Evolutionary conservation across 1,140 invertebrate genomes (phyloP), one percentile per base, ranked within the genome.

Genomic region (Magallana ariakensis): DNA sequence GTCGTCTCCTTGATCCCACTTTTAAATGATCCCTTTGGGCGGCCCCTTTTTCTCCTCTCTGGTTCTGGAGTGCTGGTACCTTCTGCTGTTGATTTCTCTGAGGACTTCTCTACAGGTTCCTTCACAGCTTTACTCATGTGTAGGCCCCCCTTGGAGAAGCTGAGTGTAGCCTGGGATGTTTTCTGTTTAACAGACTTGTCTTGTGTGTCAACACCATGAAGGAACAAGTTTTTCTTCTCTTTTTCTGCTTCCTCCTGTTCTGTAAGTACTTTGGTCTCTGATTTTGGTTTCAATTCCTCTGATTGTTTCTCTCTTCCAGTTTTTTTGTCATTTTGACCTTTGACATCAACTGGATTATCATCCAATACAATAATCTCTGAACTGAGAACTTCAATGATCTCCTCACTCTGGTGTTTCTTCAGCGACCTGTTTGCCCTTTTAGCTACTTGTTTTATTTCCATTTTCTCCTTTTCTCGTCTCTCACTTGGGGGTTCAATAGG

Each of bases 111-210:
- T n/a, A 54, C 8, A 54, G 53, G 1, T 8, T 54, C 54, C 16
- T 54, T 54, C 6, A n/a, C 54, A 26, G 83, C 15, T 80, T 89
- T 87, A 13, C 60, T 85, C 80, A 85, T 82, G 19, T 85, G 80
- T 16, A 89, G 62, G 19, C 86, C 85, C 66, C 56, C 58, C 26
- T 87, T 87, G 22, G 26, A 66, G 81, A 90, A 90, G 56, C 88
- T 84, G 22, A 90, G 60, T 13, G 87, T 90, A 11, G 86, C 83
- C 62, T 90, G 90, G 10, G 88, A 83, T 2, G 88, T 89, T 70
- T 90, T 90, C 19, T 85, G 83, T 46, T 70, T 70, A 22, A 84
- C 57, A 62, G 55, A 26, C 15, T 53, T 56, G 13, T 81, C 54
- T 54, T 11, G 84, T 75, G 46, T 80, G 33, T 22, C 4, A 9